Conservation (phyloP, 2,797 vertebrate species). For the Falco novaeseelandiae region DNA sequence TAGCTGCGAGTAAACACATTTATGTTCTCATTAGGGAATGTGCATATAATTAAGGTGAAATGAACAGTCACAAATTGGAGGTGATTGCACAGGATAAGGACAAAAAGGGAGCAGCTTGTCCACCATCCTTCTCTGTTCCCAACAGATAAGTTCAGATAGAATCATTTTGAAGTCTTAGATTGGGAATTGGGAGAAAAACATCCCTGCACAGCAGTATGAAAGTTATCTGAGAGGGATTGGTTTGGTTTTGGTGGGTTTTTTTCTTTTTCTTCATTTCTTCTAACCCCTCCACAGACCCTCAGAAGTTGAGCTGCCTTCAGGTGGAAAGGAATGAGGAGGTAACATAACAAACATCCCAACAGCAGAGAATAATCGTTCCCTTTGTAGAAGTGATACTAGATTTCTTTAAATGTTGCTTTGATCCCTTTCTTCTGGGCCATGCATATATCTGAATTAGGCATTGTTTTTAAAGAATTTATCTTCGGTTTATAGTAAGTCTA, state of each 20-base stretch:
- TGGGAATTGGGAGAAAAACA: neutral
- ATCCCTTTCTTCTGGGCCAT: neutral
- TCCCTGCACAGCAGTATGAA: neutral
- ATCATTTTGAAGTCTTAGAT: neutral
- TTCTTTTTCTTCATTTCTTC: neutral
- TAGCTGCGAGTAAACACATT: neutral
- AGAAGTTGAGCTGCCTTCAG: neutral
- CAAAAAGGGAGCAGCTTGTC: neutral
- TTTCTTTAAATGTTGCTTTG: neutral
- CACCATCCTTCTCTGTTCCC: neutral
- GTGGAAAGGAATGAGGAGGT: neutral
- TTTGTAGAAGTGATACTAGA: neutral
- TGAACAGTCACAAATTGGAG: neutral
- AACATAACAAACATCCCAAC: neutral
- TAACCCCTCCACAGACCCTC: neutral
- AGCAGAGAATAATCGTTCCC: neutral
- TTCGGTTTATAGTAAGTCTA: neutral
- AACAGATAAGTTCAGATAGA: neutral
- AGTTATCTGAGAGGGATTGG: neutral
- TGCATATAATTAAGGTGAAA: slow-evolving; percentile 1
- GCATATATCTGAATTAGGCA: neutral
- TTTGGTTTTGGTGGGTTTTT: neutral
- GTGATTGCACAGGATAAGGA: neutral
- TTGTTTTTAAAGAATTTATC: neutral
- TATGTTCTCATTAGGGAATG: neutral